Evolutionary conservation across 2,113 vertebrate genomes (phyloP), one percentile per base, ranked within the genome.

Genomic region (Lophius piscatorius): DNA sequence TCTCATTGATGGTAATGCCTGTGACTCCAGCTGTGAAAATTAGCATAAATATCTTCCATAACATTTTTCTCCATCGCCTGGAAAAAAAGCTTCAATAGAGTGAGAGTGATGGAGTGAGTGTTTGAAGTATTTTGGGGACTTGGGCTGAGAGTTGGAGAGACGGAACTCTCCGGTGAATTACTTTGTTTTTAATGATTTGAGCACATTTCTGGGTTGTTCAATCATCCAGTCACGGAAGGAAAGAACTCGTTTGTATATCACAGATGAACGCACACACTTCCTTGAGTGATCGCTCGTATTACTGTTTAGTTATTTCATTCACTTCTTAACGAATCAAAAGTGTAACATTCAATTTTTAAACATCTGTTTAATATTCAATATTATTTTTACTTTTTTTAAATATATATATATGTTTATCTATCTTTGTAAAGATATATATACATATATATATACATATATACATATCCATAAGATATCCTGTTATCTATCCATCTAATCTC

Each of bases 91-190:
- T 62, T 49, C 23, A 81, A 34, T 51, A 56, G 62, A 60, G 35
- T 39, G 36, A 69, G 44, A 59, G 54, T 35, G 52, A 40, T 20
- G 16, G 51, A 78, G 31, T 45, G 52, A 63, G 46, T 80, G 74
- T 83, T 70, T 87, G 80, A 81, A 65, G 73, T 78, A 64, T 78
- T 83, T 80, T 17, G 56, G 76, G 81, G 59, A 84, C 76, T 82
- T 82, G 72, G 49, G 36, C 70, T 67, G 65, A 75, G 54, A 70
- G 61, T 58, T 66, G 21, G 50, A 64, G 46, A 45, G 51, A 10
- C 31, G 34, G 38, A 18, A 58, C 62, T 76, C 74, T 82, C 74
- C 46, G 44, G 74, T 71, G 74, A 74, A 57, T 68, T 13, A 35
- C 24, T 63, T 40, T 45, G 70, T 78, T 81, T n/a, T 74, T 78